Conservation (phyloP, 53 echinoderm and acorn worm species). For the Crossaster papposus region DNA sequence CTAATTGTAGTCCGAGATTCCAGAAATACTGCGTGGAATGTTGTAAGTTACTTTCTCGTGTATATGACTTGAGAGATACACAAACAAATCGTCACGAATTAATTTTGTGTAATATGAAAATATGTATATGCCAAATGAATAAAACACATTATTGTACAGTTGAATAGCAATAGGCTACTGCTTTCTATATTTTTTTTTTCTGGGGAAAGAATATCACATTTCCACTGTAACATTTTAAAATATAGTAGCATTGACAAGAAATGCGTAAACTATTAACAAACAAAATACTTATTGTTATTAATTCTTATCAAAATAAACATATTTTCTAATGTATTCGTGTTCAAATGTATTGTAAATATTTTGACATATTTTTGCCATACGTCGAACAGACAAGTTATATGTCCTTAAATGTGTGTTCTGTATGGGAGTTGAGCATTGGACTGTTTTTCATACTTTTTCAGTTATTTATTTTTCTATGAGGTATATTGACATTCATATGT, state of each 20-base stretch:
- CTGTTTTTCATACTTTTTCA: conserved; percentile 51
- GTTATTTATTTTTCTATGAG: conserved; percentile 51
- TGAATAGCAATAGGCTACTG: conserved; percentile 37
- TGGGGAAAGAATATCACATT: conserved; percentile 27
- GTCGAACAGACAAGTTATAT: conserved; percentile 24
- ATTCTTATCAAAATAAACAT: conserved; percentile 17
- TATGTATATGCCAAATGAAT: conserved; percentile 64
- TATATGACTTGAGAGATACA: conserved; percentile 31
- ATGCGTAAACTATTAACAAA: conserved; percentile 14
- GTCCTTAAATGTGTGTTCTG: conserved; percentile 31
- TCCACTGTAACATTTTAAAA: conserved; percentile 32
- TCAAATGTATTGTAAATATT: conserved; percentile 55
- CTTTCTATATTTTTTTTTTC: conserved; percentile 46
- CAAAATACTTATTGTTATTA: conserved; percentile 13
- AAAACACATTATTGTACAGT: conserved; percentile 64
- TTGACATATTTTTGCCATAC: conserved; percentile 40
- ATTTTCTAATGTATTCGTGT: conserved; percentile 57
- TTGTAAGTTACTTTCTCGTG: conserved; percentile 39
- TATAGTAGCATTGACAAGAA: conserved; percentile 11
- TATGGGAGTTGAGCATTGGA: conserved; percentile 24
- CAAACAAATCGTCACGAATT: conserved; percentile 48
- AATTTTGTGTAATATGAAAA: conserved; percentile 63
- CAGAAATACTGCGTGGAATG: conserved; percentile 20
- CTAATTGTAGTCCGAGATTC: background rate
- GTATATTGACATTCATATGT: conserved; percentile 38